Percentiles rank a stretch among this genome's conserved stretches.
Conservation (phyloP, 2,888 invertebrate genomes). For the Mythimna lalbum region DNA sequence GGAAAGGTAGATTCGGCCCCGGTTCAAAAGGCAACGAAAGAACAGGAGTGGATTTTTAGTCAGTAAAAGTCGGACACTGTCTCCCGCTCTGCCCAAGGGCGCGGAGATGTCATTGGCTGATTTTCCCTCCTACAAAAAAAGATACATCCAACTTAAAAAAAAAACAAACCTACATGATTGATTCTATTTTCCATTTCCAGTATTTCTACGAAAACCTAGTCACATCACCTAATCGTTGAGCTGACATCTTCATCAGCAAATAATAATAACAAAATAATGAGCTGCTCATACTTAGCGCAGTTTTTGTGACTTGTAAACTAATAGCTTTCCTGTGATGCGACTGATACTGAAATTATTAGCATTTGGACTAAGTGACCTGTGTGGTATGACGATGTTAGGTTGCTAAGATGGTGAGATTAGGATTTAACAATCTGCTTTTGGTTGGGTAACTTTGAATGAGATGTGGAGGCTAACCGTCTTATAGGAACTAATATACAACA, state of each 20-base stretch:
- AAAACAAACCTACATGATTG: not conserved
- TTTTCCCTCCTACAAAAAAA: too few relatives aligned
- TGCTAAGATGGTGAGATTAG: slow-evolving; percentile 4
- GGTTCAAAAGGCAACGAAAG: too few relatives aligned
- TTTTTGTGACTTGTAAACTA: slow-evolving; percentile 48
- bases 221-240: slow-evolving; percentile 52
- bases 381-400: not conserved
- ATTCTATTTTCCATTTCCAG: slow-evolving; percentile 17
- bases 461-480: too few relatives aligned
- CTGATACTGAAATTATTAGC: slow-evolving; percentile 23
- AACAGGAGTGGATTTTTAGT: too few relatives aligned
- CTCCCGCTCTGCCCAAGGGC: too few relatives aligned
- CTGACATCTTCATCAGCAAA: slow-evolving; percentile 76
- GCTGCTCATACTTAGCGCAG: slow-evolving; percentile 69
- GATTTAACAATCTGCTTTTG: too few relatives aligned
- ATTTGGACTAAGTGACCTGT: slow-evolving; percentile 7
- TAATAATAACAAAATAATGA: slow-evolving; percentile 75
- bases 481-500: too few relatives aligned
- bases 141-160: too few relatives aligned
- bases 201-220: slow-evolving; percentile 23
- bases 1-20: too few relatives aligned
- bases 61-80: too few relatives aligned
- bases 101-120: too few relatives aligned
- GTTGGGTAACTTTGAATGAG: too few relatives aligned
- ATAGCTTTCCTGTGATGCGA: slow-evolving; percentile 41